Evolutionary conservation across 2,113 vertebrate species (phyloP).

Genomic region (Lycaon pictus): DNA sequence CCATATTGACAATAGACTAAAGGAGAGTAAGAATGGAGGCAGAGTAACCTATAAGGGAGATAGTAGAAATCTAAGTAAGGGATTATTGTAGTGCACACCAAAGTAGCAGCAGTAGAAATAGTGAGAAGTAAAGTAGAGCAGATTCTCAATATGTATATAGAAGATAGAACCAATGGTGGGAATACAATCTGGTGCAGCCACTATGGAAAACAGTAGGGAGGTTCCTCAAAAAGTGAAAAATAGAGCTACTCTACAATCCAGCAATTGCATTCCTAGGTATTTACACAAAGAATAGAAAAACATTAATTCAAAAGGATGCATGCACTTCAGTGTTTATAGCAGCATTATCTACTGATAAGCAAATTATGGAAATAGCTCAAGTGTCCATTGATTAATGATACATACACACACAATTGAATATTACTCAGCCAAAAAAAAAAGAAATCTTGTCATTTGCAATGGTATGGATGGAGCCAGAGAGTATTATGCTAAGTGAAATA

Average conservation of each 20-base stretch:
- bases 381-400: background rate
- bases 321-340: background rate
- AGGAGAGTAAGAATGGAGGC: background rate
- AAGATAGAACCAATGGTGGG: background rate
- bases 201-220: background rate
- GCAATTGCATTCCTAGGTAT: background rate
- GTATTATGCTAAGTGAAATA: background rate
- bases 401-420: background rate
- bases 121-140: background rate
- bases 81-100: background rate
- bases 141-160: background rate
- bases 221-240: background rate
- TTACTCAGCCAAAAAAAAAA: background rate
- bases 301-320: background rate
- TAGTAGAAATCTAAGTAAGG: conserved; percentile 6
- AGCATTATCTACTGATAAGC: background rate
- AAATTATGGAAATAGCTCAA: background rate
- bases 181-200: background rate
- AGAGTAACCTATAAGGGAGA: background rate
- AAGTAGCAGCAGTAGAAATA: background rate
- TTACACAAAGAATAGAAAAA: background rate
- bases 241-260: background rate
- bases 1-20: background rate
- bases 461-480: background rate
- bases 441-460: background rate